Percentiles rank a stretch among this genome's conserved stretches.
Conservation (phyloP, 2,113 vertebrate genomes). For the Macrotis lagotis region DNA sequence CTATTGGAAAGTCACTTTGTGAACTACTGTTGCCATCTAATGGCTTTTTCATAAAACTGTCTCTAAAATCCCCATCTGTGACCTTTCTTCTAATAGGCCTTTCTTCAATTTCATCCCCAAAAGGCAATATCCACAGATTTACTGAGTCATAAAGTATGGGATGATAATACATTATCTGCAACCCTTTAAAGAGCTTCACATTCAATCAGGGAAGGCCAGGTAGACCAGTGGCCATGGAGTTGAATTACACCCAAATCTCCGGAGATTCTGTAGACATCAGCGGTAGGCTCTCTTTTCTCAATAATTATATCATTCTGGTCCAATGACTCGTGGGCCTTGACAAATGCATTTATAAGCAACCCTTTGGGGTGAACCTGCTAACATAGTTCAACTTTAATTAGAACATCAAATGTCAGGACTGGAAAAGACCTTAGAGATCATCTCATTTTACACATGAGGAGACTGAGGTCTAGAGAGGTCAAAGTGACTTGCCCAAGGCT, state of each 20-base stretch:
- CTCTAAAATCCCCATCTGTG: slow-evolving; percentile 62
- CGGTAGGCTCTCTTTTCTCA: slow-evolving; percentile 7
- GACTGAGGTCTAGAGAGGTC: neutral
- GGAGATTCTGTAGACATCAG: slow-evolving; percentile 24
- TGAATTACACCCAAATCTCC: slow-evolving; percentile 28
- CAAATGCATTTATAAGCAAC: neutral
- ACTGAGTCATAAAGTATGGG: slow-evolving; percentile 40
- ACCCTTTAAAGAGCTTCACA: slow-evolving; percentile 44
- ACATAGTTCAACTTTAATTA: slow-evolving; percentile 27
- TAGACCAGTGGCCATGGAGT: slow-evolving; percentile 12
- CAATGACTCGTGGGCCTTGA: slow-evolving; percentile 8
- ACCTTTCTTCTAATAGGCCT: slow-evolving; percentile 45
- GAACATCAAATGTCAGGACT: slow-evolving; percentile 11
- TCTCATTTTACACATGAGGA: neutral
- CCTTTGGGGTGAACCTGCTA: neutral
- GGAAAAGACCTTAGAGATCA: neutral
- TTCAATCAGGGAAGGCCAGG: slow-evolving; percentile 28
- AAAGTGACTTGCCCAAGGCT: neutral
- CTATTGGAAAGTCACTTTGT: slow-evolving; percentile 48
- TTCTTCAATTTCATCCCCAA: slow-evolving; percentile 50
- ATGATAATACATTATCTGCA: slow-evolving; percentile 41
- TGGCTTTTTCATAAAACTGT: slow-evolving; percentile 66
- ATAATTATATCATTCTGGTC: neutral
- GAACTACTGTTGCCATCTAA: slow-evolving; percentile 68
- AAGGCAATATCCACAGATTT: slow-evolving; percentile 54